These are phyloP conservation scores for Parazoanthus swiftii DNA, from an alignment of 92 coral and sea anemone genomes.

Conservation along the genomic window DNA sequence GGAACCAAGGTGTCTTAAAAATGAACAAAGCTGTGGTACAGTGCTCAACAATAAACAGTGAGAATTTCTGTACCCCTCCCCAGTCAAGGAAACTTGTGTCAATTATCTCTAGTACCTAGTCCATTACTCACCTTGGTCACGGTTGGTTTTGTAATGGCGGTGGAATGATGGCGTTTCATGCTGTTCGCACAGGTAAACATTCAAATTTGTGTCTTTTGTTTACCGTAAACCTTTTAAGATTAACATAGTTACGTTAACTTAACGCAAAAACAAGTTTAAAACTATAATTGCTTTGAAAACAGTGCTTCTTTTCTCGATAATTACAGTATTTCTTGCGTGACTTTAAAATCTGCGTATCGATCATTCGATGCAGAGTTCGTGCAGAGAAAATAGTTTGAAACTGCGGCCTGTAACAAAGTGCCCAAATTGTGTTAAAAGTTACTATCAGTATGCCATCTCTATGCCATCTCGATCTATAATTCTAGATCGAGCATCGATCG, in stretches of 20 bases:
- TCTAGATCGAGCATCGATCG: too few relatives aligned
- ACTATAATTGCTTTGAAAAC: neutral
- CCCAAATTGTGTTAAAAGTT: too few relatives aligned
- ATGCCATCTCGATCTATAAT: too few relatives aligned
- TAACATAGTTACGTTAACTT: neutral
- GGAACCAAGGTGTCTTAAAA: neutral
- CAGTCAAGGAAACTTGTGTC: neutral
- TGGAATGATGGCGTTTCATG: conserved; percentile 1
- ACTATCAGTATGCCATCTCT: too few relatives aligned
- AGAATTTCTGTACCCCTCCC: conserved; percentile 1
- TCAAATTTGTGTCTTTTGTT: neutral
- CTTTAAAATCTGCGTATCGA: too few relatives aligned
- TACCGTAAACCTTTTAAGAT: neutral
- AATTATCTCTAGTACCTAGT: conserved; percentile 14
- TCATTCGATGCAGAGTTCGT: too few relatives aligned
- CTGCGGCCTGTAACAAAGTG: too few relatives aligned
- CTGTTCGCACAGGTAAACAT: conserved; percentile 36
- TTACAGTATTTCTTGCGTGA: too few relatives aligned
- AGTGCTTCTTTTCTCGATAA: neutral
- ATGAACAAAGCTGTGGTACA: neutral
- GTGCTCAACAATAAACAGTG: neutral
- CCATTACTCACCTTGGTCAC: neutral
- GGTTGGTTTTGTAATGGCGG: conserved; percentile 26
- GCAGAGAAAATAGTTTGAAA: too few relatives aligned
- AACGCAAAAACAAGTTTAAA: neutral